Base-by-base conservation (phyloP, 1,140 invertebrate species). In the Melanaphis sacchari region DNA sequence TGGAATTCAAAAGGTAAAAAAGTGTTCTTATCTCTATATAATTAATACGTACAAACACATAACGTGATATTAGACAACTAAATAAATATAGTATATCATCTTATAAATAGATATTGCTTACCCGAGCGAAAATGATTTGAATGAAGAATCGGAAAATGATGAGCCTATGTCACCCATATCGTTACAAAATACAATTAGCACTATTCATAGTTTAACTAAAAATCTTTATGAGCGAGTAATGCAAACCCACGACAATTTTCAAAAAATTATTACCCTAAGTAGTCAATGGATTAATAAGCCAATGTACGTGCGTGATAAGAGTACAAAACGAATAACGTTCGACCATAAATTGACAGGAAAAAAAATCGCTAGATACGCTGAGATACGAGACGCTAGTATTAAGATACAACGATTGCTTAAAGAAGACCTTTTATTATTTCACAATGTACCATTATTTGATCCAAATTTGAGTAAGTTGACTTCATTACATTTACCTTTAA, bases 1-100 rank as follows among this genome's bases (percentile, higher is more conserved):
- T 98, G 97, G 97, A 96, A 96, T 93, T 96, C 96, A 94, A 96
- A 97, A 94, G 96, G 97, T 97, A 95, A 95, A 52, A n/a, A 38
- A 59, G 26, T 40, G 26, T 88, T 38, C 22, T 52, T 38, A 38
- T 89, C 36, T 89, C 6, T 22, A 36, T 31, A 89, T 41, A 26
- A 40, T 1, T 84, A 40, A 41, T 84, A 88, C n/a, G 11, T 84
- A 22, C 21, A 40, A 36, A 22, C 6, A 41, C 41, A 43, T 31
- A 43, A 85, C 7, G 18, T 46, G 5, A 43, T 46, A 85, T 85
- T 85, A 85, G 4, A 85, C 22, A 49, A 46, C 43, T 87, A 31
- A 87, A 46, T 46, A 26, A 87, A 2, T 21, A 36, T 40, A 52
- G n/a, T n/a, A 89, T 26, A 54, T 52, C 8, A 54, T 26, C 31